Percentiles rank a stretch among this genome's conserved stretches.
Conservation (phyloP, 2,797 vertebrate genomes). For the Novumbra hubbsi region DNA sequence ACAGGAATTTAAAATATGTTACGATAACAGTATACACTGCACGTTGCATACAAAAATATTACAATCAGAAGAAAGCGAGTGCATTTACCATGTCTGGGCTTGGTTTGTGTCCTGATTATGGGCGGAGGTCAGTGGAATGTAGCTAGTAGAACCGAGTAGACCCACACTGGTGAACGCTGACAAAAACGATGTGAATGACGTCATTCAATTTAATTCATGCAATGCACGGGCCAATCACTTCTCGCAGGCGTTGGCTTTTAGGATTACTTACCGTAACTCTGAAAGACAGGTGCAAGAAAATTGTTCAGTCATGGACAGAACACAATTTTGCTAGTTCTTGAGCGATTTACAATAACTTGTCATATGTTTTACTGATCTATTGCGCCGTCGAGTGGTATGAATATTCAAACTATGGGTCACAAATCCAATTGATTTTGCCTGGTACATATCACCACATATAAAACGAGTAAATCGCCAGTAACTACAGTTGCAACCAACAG, state of each 20-base stretch:
- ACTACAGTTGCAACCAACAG: no score
- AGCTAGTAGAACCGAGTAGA: not conserved
- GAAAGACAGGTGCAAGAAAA: slow-evolving; percentile 2
- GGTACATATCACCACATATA: no score
- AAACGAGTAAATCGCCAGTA: no score
- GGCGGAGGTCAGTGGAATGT: slow-evolving; percentile 12
- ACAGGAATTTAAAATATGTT: not conserved
- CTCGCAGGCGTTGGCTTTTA: slow-evolving; percentile 14
- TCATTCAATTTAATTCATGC: slow-evolving; percentile 21
- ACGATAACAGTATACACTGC: not conserved
- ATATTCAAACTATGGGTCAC: not conserved
- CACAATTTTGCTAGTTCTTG: not conserved
- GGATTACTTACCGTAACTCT: slow-evolving; percentile 17
- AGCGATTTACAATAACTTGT: not conserved
- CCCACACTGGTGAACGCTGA: not conserved
- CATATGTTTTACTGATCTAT: not conserved
- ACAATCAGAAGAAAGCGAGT: not conserved
- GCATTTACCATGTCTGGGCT: slow-evolving; percentile 24
- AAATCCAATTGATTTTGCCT: no score
- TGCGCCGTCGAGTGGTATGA: slow-evolving; percentile 7
- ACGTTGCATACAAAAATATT: not conserved
- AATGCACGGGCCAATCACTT: slow-evolving; percentile 34
- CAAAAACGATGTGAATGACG: slow-evolving; percentile 28
- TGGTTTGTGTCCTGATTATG: not conserved
- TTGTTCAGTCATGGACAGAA: not conserved